Evolutionary conservation across 2,888 invertebrate species (phyloP), one percentile per base, ranked within the genome.

Genomic region (Hyalella azteca): DNA sequence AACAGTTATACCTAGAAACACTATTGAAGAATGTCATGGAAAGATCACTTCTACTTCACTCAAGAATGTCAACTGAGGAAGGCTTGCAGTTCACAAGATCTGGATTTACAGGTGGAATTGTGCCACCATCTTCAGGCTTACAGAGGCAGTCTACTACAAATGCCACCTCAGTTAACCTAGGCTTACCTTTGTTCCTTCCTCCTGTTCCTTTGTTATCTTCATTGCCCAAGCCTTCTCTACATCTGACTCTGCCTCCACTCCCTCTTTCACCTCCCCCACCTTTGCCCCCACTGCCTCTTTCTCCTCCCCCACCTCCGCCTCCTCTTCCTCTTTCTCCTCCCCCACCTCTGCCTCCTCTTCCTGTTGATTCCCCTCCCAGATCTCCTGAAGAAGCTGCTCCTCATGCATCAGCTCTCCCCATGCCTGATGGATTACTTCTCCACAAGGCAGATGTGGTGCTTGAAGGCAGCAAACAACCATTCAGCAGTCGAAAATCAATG

Each of bases 251-350:
- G 9, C 54, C 54, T 59, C 66, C 66, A 36, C 66, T 36, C n/a
- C 66, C 66, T 66, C 29, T 29, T 39, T 7, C 29, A 13, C 66
- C 66, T 15, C 36, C 66, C 19, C 66, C 36, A 36, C 19, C 66
- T 66, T 3, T 3, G 36, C 39, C 66, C 36, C 66, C 66, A 19
- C 66, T 36, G 32, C 66, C 66, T 66, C 11, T 36, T 15, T 36
- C 36, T 11, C 32, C 59, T 32, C 59, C 32, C 32, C 32, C 59
- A 29, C 26, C 59, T 59, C 26, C 26, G 3, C 59, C 59, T 29
- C 59, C 36, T 15, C 66, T 36, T 66, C 66, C 66, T 66, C 29
- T 29, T 36, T 36, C 66, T 15, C 66, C 66, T 66, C 36, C 66
- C 19, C 66, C 66, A 36, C 1, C 66, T 66, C 36, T 66, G 13